Conservation (phyloP, 2,888 invertebrate genomes). For the Heliconius ethilla region DNA sequence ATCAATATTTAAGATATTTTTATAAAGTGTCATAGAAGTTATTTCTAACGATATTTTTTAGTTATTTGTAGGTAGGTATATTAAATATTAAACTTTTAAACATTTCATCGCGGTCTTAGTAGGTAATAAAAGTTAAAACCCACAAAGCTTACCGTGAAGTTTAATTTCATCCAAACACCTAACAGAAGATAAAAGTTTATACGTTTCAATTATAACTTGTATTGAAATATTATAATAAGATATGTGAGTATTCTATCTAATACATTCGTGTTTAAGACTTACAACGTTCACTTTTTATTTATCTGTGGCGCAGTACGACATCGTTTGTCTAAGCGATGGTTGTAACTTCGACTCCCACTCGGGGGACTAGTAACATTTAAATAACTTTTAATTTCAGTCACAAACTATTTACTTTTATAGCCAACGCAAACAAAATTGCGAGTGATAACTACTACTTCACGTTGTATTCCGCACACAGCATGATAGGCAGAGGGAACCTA, state of each 20-base stretch:
- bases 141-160: not conserved
- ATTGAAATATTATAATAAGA: conserved; percentile 19
- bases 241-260: not conserved
- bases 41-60: not conserved
- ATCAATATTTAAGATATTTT: too few relatives aligned
- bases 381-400: too few relatives aligned
- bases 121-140: conserved; percentile 11
- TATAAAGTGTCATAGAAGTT: not conserved
- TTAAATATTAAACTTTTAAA: not conserved
- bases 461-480: too few relatives aligned
- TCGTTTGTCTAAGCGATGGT: too few relatives aligned
- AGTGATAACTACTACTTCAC: too few relatives aligned
- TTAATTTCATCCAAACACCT: conserved; percentile 13
- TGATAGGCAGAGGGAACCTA: too few relatives aligned
- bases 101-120: not conserved
- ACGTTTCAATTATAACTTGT: conserved; percentile 13
- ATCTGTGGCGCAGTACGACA: too few relatives aligned
- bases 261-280: not conserved
- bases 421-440: too few relatives aligned
- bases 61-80: not conserved
- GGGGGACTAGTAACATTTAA: too few relatives aligned
- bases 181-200: conserved; percentile 3
- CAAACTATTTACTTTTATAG: too few relatives aligned
- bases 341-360: too few relatives aligned
- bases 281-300: too few relatives aligned